Percentiles rank a stretch among this genome's conserved stretches.
phyloP scores from a whole-genome alignment of 2,113 vertebrate species.

The Micronycteris hirsuta region DNA sequence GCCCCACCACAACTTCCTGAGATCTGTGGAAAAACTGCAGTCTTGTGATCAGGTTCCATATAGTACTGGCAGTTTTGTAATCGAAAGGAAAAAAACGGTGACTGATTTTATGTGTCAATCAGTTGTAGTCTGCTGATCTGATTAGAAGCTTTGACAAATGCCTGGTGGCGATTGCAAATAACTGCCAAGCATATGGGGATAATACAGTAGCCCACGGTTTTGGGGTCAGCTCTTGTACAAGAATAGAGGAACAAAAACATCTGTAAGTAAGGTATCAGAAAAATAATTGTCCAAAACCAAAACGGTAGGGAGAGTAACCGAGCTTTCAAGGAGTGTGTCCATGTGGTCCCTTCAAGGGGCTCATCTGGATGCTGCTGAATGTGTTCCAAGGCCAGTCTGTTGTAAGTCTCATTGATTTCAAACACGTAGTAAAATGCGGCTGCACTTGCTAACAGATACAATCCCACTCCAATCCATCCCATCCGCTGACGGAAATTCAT shows the following conservation, averaged over 20 bases:
- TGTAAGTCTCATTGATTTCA: constrained; percentile 94
- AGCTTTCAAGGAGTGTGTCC: constrained; percentile 84
- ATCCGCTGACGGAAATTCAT: constrained; percentile 99
- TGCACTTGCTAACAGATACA: constrained; percentile 91
- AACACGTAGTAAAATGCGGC: constrained; percentile 92
- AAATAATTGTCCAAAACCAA: constrained; percentile 92
- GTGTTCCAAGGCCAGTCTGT: constrained; percentile 89
- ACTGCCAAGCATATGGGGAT: constrained; percentile 94
- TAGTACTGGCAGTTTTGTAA: constrained; percentile 59
- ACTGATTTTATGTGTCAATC: constrained; percentile 88
- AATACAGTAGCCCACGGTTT: constrained; percentile 94
- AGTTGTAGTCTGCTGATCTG: constrained; percentile 91
- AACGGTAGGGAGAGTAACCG: constrained; percentile 90
- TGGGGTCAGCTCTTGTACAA: constrained; percentile 95
- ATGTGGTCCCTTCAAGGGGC: constrained; percentile 78
- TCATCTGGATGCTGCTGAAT: constrained; percentile 85
- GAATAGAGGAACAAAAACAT: constrained; percentile 98
- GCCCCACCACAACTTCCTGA: constrained; percentile 74
- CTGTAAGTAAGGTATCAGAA: constrained; percentile 95
- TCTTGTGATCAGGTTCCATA: constrained; percentile 69
- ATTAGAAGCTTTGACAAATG: constrained; percentile 90
- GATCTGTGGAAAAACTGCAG: constrained; percentile 65
- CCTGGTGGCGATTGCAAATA: constrained; percentile 92
- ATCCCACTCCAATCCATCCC: constrained; percentile 94
- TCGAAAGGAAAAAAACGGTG: constrained; percentile 55